These are phyloP conservation scores for Drosophila mayri DNA, from an alignment of 1,140 invertebrate species.

Conservation along the genomic window DNA sequence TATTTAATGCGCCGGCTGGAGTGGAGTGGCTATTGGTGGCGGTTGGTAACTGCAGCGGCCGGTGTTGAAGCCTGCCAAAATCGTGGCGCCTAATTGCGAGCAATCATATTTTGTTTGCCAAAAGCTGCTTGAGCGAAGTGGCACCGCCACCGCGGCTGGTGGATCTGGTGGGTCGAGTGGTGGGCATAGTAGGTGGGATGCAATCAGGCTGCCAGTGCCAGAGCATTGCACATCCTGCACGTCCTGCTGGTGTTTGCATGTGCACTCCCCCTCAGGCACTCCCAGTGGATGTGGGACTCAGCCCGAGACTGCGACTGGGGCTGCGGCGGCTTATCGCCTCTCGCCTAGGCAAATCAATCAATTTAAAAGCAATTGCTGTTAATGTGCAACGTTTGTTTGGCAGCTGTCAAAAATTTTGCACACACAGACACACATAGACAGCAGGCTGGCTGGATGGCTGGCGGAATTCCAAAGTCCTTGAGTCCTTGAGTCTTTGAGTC, in stretches of 20 bases:
- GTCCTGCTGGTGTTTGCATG: constrained; percentile 59
- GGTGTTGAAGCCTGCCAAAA: constrained; percentile 52
- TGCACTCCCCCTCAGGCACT: constrained; percentile 7
- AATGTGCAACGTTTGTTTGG: constrained; percentile 80
- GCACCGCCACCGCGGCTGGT: constrained; percentile 10
- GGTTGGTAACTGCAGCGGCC: constrained; percentile 14
- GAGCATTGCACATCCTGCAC: constrained; percentile 55
- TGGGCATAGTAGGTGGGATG: constrained; percentile 28
- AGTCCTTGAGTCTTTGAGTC: constrained; percentile 21
- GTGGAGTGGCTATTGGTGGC: constrained; percentile 1
- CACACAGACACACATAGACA: constrained; percentile 28
- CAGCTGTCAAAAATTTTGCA: constrained; percentile 74
- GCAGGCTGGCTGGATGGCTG: not conserved
- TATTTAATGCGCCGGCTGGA: constrained; percentile 68
- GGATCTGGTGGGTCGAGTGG: not conserved
- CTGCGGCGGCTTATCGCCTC: constrained; percentile 53
- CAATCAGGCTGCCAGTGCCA: constrained; percentile 69
- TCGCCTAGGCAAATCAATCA: constrained; percentile 76
- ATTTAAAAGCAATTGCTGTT: constrained; percentile 83
- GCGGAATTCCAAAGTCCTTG: constrained; percentile 18
- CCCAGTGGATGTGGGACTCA: not conserved
- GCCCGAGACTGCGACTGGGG: not conserved
- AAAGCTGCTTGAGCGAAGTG: constrained; percentile 57
- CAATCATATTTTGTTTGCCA: constrained; percentile 83
- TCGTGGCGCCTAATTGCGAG: constrained; percentile 76